Conservation (phyloP, 1,140 invertebrate genomes). For the Mamestra configurata region DNA sequence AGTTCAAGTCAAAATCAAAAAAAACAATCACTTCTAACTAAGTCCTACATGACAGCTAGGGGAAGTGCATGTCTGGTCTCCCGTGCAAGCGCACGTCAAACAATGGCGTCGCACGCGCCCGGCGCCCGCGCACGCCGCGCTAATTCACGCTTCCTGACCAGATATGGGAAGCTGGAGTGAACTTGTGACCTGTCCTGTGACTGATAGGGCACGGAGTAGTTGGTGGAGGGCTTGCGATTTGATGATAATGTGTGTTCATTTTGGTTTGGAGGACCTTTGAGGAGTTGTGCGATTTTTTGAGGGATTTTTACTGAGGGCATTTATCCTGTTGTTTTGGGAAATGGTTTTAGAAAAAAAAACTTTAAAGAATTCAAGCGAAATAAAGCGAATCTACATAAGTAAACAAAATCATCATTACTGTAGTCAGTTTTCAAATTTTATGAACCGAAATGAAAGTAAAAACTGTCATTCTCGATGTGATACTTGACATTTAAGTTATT, state of each 20-base stretch:
- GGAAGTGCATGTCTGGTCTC: conserved; percentile 14
- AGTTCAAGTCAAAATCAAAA: neutral
- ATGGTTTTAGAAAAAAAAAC: no score
- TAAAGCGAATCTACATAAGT: no score
- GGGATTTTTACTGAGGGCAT: neutral
- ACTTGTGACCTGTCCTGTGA: conserved; percentile 56
- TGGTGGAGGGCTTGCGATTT: conserved; percentile 1
- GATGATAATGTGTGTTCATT: conserved; percentile 42
- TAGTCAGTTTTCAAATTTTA: no score
- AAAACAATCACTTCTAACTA: conserved; percentile 27
- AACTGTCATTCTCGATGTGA: no score
- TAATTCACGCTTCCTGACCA: conserved; percentile 68
- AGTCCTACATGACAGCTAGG: conserved; percentile 17
- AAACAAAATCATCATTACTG: no score
- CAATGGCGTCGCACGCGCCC: conserved; percentile 64
- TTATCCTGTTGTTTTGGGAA: neutral
- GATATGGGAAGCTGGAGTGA: conserved; percentile 35
- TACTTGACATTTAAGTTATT: no score
- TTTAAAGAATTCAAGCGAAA: no score
- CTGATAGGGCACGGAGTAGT: conserved; percentile 45
- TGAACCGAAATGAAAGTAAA: no score
- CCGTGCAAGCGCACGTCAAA: conserved; percentile 36
- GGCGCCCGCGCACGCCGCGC: conserved; percentile 54
- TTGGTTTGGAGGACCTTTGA: neutral
- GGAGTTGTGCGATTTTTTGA: neutral